Evolutionary conservation across 2,113 vertebrate genomes (phyloP), one percentile per base, ranked within the genome.

Genomic region (Platichthys stellatus): DNA sequence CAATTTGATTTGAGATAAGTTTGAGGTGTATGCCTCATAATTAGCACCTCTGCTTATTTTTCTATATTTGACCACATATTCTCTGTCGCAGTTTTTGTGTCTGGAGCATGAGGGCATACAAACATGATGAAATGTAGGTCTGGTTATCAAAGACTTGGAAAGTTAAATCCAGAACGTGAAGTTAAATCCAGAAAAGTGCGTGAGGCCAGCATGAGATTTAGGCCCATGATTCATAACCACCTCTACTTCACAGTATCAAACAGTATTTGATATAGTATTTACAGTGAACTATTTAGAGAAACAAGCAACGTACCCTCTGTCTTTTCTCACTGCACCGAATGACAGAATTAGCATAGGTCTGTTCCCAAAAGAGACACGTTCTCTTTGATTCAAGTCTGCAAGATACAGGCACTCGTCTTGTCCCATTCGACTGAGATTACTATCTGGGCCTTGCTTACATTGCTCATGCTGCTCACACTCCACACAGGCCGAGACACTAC

Each of bases 81-180:
- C 14, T 53, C 28, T 35, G 20, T 23, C 47, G 35, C 31, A 60
- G 45, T n/a, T 56, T 14, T n/a, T 62, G 20, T 11, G 38, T 51
- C 51, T 18, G 17, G 43, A 66, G 62, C 54, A 9, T 31, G 18
- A 45, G 15, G 4, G 35, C 13, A 69, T 23, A 28, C 13, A 47
- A 57, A 23, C 23, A 76, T 53, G 59, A 73, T 59, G 53, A 74
- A 60, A 74, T 26, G 13, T 54, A 74, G 26, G 35, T 63, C 63
- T 69, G 43, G 13, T 60, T 73, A 12, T n/a, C 60, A 7, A 3
- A 56, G 14, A 58, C 21, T 17, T 3, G 15, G 17, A 49, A 0
- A 18, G 53, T 17, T 63, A 4, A 49, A 45, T 57, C 45, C 18
- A 66, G n/a, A 59, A 65, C 31, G 13, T 57, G 21, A 57, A 57